Evolutionary conservation across 2,113 vertebrate species (phyloP), one percentile per base, ranked within the genome.

Genomic region (Cyanoliseus patagonus): DNA sequence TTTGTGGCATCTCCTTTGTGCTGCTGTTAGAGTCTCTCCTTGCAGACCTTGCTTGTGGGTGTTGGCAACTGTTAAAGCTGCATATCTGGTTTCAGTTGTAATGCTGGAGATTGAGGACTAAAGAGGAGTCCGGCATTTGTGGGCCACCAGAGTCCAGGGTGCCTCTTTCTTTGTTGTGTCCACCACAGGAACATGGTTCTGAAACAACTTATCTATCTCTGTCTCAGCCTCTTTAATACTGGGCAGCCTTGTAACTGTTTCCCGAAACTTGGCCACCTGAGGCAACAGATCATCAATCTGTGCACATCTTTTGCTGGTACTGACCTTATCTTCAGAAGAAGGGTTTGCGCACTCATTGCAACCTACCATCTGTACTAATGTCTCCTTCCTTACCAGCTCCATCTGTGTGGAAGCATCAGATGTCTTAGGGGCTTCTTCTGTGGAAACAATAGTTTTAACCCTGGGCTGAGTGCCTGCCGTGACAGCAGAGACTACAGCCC

Each of bases 111-210:
- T 7, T 11, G 5, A 10, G 28, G 18, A 47, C 2, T n/a, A 33
- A 78, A 86, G 18, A 3, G 17, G 18, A 88, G 55, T 30, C 24
- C 15, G 33, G 10, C 13, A 61, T 62, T 3, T 59, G 18, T 41
- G 16, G 6, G 5, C 75, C 15, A 33, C 20, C 28, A 31, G 11
- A 2, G 31, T 55, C 49, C 8, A 75, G 39, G 3, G 6, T 67
- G 15, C 7, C 24, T 6, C 23, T 13, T 66, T 74, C 47, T 83
- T 8, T 6, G 8, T 28, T 11, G 6, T 17, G 6, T 41, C 19
- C 2, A 5, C 55, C 44, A 37, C 7, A 44, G 17, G 1, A 66
- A 2, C 2, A n/a, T 7, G 1, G 5, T 27, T 74, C 44, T 75
- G 27, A 75, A 80, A 24, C 5, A 15, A 24, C 7, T 35, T 70